A percentile compares a stretch with the other conserved stretches of the same genome.
phyloP scores from a whole-genome alignment of 2,888 invertebrate species.

The Laspeyria flexula region DNA sequence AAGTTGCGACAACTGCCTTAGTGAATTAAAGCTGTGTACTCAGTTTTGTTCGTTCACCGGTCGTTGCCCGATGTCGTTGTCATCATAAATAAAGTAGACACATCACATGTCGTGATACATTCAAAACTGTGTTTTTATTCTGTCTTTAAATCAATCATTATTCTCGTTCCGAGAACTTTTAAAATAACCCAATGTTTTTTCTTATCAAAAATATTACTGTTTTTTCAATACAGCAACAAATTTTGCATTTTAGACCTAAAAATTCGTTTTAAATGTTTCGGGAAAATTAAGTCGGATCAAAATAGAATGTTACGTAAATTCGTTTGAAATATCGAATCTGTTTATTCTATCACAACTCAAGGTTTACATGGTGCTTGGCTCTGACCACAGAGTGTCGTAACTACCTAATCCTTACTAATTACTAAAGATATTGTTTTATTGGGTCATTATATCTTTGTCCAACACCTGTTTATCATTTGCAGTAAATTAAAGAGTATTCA shows the following conservation, averaged over 20 bases:
- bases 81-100: conserved; percentile 18
- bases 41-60: conserved; percentile 14
- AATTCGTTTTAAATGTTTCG: too few species aligned
- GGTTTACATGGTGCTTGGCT: conserved; percentile 24
- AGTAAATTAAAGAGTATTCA: too few species aligned
- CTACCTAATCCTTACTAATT: conserved; percentile 36
- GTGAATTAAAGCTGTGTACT: too few species aligned
- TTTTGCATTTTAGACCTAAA: too few species aligned
- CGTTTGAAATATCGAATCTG: neutral
- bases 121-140: conserved; percentile 9
- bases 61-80: conserved; percentile 23
- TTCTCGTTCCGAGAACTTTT: neutral
- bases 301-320: neutral
- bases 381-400: conserved; percentile 12
- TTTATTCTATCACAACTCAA: conserved; percentile 1
- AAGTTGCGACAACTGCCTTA: too few species aligned
- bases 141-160: conserved; percentile 12
- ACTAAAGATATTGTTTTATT: conserved; percentile 3
- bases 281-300: too few species aligned
- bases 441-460: conserved; percentile 4
- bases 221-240: too few species aligned
- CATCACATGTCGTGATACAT: conserved; percentile 10
- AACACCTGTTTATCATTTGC: too few species aligned
- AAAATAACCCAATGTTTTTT: neutral
- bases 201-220: too few species aligned